Evolutionary conservation across 1,140 invertebrate species (phyloP), one percentile per base, ranked within the genome.

Genomic region (Ceratina japonica): DNA sequence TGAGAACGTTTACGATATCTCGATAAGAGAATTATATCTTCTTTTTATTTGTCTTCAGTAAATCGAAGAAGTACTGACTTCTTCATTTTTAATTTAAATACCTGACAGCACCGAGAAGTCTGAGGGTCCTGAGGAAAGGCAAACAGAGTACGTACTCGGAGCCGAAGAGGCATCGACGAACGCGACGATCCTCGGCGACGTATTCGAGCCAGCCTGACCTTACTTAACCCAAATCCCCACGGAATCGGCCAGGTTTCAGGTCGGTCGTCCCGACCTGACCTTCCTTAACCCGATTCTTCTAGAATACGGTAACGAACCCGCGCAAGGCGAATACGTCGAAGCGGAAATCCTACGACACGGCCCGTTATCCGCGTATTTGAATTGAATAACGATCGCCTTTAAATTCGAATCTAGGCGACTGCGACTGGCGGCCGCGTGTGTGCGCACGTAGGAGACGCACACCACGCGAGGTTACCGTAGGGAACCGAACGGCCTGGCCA

Each of bases 311-410:
- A 80, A 85, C 83, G 66, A 83, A 85, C 31, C 20, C 0, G 56
- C 22, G 64, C 54, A 56, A 56, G 56, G 75, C 74, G 61, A 56
- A 37, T 16, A 52, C 79, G 27, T 81, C 63, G 79, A 85, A 74
- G 71, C 84, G 82, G 83, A 86, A 85, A 80, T 79, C 72, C 73
- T 82, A 64, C 66, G 83, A 79, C 65, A 15, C 52, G 75, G 73
- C 31, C 84, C 84, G 84, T 86, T 86, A 86, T 54, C 15, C 72
- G 59, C 27, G 77, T 85, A 85, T 86, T 85, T 84, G 76, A 86
- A 82, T 86, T 86, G 84, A 85, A 82, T 82, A 79, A 85, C 83
- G 84, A 82, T 85, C 80, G 80, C 74, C 74, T 82, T 86, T 85
- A 84, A 86, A 86, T 86, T 85, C 84, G 84, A 74, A 82, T 82